Percentiles rank a stretch among this genome's conserved stretches.
Conservation (phyloP, 2,888 invertebrate genomes). For the Synergus itoensis region DNA sequence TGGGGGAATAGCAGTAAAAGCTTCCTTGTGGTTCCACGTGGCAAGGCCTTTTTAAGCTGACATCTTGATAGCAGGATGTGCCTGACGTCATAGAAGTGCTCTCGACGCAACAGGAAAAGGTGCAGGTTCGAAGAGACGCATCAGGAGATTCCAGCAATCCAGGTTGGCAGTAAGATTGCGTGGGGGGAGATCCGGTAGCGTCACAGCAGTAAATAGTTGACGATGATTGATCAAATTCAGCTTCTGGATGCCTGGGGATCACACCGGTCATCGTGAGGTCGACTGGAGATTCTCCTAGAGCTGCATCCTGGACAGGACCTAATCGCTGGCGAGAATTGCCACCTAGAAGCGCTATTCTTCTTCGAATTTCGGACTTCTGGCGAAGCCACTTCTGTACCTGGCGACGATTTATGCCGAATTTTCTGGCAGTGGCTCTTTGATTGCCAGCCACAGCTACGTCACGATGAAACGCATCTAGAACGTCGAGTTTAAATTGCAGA, state of each 20-base stretch:
- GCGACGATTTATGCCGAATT: conserved; percentile 79
- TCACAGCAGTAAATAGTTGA: conserved; percentile 63
- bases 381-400: conserved; percentile 80
- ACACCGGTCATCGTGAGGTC: conserved; percentile 67
- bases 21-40: conserved; percentile 60
- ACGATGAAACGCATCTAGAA: conserved; percentile 78
- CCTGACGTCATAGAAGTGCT: conserved; percentile 47
- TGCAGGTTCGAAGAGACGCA: conserved; percentile 58
- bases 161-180: conserved; percentile 60
- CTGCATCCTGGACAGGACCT: conserved; percentile 67
- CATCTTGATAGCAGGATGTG: conserved; percentile 61
- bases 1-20: conserved; percentile 66
- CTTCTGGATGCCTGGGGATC: conserved; percentile 51
- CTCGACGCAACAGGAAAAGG: conserved; percentile 67
- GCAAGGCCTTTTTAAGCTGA: conserved; percentile 57
- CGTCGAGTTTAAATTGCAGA: conserved; percentile 78
- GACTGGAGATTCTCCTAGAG: conserved; percentile 67
- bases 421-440: conserved; percentile 79
- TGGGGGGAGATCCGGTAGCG: conserved; percentile 55
- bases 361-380: conserved; percentile 76
- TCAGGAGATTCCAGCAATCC: conserved; percentile 54
- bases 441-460: conserved; percentile 77
- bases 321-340: conserved; percentile 75
- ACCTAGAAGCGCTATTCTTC: conserved; percentile 71
- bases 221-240: conserved; percentile 62